A percentile compares a stretch with the other conserved stretches of the same genome.
Conservation (phyloP, 2,113 vertebrate species). For the Cyanoliseus patagonus region DNA sequence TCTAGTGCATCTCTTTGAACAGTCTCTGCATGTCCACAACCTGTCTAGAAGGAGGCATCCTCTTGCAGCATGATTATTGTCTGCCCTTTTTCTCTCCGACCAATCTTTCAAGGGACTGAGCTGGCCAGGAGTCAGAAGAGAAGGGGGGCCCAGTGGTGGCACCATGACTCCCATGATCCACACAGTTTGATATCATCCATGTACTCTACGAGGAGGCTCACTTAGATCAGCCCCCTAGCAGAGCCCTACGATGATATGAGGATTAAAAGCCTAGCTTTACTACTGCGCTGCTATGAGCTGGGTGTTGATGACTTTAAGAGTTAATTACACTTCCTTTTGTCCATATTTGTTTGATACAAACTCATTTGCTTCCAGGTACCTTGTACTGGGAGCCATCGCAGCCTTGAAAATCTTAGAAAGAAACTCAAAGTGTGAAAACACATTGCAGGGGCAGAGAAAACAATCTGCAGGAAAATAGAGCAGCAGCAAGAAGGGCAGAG, state of each 20-base stretch:
- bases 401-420: not conserved
- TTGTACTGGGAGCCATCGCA: rapidly evolving
- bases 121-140: not conserved
- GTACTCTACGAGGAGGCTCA: not conserved
- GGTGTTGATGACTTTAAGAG: not conserved
- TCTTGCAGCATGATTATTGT: not conserved
- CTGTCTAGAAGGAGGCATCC: not conserved
- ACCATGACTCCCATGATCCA: not conserved
- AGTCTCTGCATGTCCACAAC: rapidly evolving
- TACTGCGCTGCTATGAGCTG: not conserved
- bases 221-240: not conserved
- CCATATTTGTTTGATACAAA: not conserved
- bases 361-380: not conserved
- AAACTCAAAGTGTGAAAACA: not conserved
- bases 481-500: not conserved
- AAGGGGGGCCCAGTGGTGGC: not conserved
- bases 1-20: not conserved
- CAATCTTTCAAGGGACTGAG: rapidly evolving
- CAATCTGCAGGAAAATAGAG: not conserved
- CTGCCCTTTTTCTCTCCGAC: not conserved
- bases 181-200: not conserved
- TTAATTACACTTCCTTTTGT: not conserved
- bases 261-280: not conserved
- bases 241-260: not conserved
- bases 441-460: not conserved